Conservation (phyloP, 2,797 vertebrate genomes). For the Knipowitschia caucasica region DNA sequence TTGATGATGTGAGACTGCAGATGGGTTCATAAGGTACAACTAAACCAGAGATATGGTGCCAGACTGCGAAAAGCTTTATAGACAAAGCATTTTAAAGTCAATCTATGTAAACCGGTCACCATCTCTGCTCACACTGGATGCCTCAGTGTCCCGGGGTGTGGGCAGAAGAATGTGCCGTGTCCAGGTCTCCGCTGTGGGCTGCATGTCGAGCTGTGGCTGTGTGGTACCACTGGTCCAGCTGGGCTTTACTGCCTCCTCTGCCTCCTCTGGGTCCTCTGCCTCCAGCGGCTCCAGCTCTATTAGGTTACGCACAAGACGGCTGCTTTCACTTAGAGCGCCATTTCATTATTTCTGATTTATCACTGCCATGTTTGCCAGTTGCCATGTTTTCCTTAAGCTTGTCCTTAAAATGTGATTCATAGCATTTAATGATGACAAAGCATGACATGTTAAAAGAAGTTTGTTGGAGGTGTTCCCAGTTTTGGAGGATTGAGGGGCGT, state of each 20-base stretch:
- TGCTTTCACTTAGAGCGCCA: conserved; percentile 71
- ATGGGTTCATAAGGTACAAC: no score
- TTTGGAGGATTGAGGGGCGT: conserved; percentile 46
- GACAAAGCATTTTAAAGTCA: no score
- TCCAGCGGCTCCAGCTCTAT: conserved; percentile 55
- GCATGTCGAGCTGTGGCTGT: conserved; percentile 36
- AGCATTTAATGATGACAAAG: conserved; percentile 58
- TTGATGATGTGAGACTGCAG: no score
- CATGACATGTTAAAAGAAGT: conserved; percentile 48
- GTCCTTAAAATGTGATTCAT: conserved; percentile 52
- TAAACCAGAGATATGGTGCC: no score
- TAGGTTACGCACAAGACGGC: conserved; percentile 51
- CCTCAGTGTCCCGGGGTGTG: conserved; percentile 23
- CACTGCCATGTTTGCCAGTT: conserved; percentile 65
- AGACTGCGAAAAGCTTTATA: no score
- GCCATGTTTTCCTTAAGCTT: conserved; percentile 54
- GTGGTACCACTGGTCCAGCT: conserved; percentile 39
- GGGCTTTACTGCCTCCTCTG: conserved; percentile 47
- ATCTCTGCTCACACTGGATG: not conserved
- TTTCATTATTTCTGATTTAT: conserved; percentile 81
- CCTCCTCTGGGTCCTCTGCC: conserved; percentile 49
- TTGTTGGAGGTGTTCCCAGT: conserved; percentile 57
- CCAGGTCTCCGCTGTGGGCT: conserved; percentile 46
- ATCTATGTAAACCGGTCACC: no score
- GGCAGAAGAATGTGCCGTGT: conserved; percentile 45